Percentiles rank a stretch among this genome's conserved stretches.
These are phyloP conservation scores for Procambarus virginalis DNA, from an alignment of 1,140 invertebrate genomes.

Conservation along the genomic window DNA sequence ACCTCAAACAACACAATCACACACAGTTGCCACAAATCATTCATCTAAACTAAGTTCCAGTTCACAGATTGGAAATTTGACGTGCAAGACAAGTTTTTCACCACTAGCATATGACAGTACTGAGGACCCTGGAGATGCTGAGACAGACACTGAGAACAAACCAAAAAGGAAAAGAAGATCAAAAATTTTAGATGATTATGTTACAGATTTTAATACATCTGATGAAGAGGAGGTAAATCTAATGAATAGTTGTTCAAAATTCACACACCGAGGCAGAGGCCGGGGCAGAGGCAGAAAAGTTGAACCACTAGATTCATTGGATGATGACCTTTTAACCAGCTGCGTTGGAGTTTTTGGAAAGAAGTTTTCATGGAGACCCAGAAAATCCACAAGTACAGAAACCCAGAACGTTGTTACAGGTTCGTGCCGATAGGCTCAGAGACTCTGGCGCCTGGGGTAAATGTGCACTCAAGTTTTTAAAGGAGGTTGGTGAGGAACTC, in stretches of 20 bases:
- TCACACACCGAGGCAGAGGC: constrained; percentile 18
- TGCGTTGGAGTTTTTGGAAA: constrained; percentile 30
- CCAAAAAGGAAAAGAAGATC: constrained; percentile 36
- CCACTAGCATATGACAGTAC: constrained; percentile 18
- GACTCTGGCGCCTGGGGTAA: too few species aligned
- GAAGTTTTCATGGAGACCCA: constrained; percentile 29
- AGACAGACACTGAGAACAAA: constrained; percentile 27
- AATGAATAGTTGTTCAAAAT: background rate
- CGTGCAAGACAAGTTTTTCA: background rate
- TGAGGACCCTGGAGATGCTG: constrained; percentile 32
- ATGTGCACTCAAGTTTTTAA: too few species aligned
- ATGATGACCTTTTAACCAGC: constrained; percentile 23
- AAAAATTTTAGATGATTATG: constrained; percentile 40
- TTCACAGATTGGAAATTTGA: background rate
- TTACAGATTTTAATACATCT: constrained; percentile 48
- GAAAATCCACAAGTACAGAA: too few species aligned
- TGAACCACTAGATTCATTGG: background rate
- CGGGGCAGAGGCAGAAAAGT: constrained; percentile 25
- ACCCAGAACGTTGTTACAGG: too few species aligned
- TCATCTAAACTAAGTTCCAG: background rate
- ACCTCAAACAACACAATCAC: background rate
- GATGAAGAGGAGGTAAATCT: constrained; percentile 44
- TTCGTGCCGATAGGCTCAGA: too few species aligned
- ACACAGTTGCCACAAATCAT: background rate
- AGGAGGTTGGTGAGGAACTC: too few species aligned